These are phyloP conservation scores for Thalpophila matura DNA, from an alignment of 2,888 invertebrate genomes.

Conservation along the genomic window DNA sequence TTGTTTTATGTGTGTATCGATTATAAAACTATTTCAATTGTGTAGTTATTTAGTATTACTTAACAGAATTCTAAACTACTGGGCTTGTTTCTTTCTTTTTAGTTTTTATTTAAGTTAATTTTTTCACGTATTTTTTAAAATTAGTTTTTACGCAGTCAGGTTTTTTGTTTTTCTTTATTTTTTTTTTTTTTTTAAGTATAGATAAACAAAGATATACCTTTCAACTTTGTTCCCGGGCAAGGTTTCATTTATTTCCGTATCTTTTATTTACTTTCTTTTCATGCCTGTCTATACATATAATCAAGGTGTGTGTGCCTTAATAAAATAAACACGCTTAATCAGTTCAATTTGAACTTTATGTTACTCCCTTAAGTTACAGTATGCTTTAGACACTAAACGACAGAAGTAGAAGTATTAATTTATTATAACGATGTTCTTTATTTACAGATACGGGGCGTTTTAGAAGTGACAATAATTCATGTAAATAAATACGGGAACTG, in stretches of 20 bases:
- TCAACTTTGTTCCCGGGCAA: too few species aligned
- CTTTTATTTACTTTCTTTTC: neutral
- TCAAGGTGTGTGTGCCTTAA: neutral
- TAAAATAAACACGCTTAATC: constrained; percentile 7
- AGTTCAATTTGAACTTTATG: constrained; percentile 15
- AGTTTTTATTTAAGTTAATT: too few species aligned
- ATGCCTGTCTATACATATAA: neutral
- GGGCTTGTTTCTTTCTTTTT: too few species aligned
- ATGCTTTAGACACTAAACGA: constrained; percentile 11
- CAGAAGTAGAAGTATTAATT: constrained; percentile 6
- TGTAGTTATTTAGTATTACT: too few species aligned
- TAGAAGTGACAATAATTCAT: constrained; percentile 3
- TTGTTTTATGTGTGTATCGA: too few species aligned
- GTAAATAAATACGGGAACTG: constrained; percentile 22
- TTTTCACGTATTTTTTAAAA: too few species aligned
- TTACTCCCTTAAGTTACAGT: neutral
- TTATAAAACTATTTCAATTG: too few species aligned
- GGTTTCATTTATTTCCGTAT: neutral
- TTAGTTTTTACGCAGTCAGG: too few species aligned
- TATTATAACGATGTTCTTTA: neutral
- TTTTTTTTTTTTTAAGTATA: too few species aligned
- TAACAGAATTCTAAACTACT: too few species aligned
- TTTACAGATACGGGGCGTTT: constrained; percentile 8
- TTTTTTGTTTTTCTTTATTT: too few species aligned
- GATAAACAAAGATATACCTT: too few species aligned